Base-by-base conservation (phyloP, 2,797 vertebrate genomes). In the Poecilia velifera region DNA sequence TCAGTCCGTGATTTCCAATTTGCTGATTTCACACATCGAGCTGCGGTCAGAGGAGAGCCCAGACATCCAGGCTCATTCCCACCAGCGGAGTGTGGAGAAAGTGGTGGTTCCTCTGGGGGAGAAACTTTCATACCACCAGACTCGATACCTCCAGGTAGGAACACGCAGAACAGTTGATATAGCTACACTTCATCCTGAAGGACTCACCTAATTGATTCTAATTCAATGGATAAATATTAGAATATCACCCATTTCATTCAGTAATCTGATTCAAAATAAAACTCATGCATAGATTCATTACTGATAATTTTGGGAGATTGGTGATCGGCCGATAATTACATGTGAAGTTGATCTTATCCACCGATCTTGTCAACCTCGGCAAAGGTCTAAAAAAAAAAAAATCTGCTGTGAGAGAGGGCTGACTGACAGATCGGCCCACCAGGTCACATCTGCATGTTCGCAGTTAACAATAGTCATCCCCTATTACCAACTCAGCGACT, bases 21-120 rank as follows among this genome's bases (percentile, higher is more conserved):
- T 99, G 51, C 95, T 98, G 78, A 97, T 99, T 80, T 96, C 97
- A n/a, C 97, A 97, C 84, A 96, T 99, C 51, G 98, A 99, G 85
- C 92, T 98, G 22, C 97, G 97, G 34, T 96, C 97, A n/a, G 98
- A 99, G 18, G 98, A 99, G 76, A 98, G 98, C 51, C 96, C 96
- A 0, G 98, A 99, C 79, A 96, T 99, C 82, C 95, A 90, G 90
- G 96, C 97, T n/a, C 97, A 99, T 16, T 97, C 97, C 25, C 96
- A 99, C 9, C 96, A 97, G 83, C 95, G 98, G 70, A 96, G 84
- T n/a, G 92, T 99, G 84, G 97, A 99, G 77, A 99, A 99, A 89
- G 80, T 97, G 6, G 94, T 99, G 8, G 97, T 99, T 76, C 97
- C 97, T 0, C 94, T 98, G 3, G 98, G 98, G 53, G 95, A 97